Percentiles rank a stretch among this genome's conserved stretches.
These are phyloP conservation scores for Timema cristinae DNA, from an alignment of 2,888 invertebrate species.

Conservation along the genomic window DNA sequence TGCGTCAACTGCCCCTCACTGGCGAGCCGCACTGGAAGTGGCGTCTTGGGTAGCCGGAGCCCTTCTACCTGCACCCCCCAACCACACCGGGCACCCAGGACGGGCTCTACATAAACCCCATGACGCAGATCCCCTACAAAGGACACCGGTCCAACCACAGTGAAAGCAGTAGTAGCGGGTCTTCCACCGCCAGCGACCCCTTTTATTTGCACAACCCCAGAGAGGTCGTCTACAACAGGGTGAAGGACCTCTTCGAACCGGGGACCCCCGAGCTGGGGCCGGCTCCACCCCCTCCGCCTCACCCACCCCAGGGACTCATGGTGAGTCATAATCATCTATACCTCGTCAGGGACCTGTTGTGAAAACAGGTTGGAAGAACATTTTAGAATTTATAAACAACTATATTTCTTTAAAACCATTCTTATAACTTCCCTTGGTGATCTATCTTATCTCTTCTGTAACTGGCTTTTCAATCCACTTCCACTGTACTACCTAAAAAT, in stretches of 20 bases:
- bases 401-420: no score
- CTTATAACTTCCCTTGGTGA: no score
- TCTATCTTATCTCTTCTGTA: no score
- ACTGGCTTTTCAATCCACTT: no score
- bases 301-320: slow-evolving; percentile 25
- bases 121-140: slow-evolving; percentile 48
- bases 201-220: slow-evolving; percentile 84
- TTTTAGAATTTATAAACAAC: no score
- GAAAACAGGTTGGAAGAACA: no score
- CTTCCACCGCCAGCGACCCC: slow-evolving; percentile 56
- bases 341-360: no score
- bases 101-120: slow-evolving; percentile 80
- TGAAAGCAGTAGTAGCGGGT: slow-evolving; percentile 22
- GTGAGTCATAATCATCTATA: slow-evolving; percentile 17
- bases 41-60: slow-evolving; percentile 46
- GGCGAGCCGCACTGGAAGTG: no score
- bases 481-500: no score
- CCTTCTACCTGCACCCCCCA: slow-evolving; percentile 69
- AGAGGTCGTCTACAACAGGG: slow-evolving; percentile 76
- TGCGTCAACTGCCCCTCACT: slow-evolving; percentile 48
- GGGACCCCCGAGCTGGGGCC: slow-evolving; percentile 18
- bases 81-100: slow-evolving; percentile 51
- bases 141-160: slow-evolving; percentile 38
- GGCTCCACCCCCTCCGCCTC: slow-evolving; percentile 23
- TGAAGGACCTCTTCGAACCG: slow-evolving; percentile 73